phyloP scores from a whole-genome alignment of 2,888 invertebrate species.

The Cosmia trapezina region DNA sequence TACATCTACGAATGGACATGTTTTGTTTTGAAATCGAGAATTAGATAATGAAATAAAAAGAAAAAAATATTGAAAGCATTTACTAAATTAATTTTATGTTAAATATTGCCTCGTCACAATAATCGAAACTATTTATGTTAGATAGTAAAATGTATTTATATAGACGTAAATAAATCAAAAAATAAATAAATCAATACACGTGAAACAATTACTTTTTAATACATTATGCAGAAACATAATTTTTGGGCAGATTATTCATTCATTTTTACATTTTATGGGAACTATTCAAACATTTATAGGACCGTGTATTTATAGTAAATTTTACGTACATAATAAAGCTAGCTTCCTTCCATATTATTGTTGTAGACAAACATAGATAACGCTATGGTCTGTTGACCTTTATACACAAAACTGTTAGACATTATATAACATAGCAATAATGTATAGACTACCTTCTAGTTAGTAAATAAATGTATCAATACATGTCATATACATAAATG shows the following conservation, averaged over 20 bases:
- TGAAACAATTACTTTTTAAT: not conserved
- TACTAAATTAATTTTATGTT: slow-evolving; percentile 16
- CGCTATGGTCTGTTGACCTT: slow-evolving; percentile 8
- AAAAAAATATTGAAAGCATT: slow-evolving; percentile 11
- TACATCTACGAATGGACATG: not conserved
- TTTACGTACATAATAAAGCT: slow-evolving; percentile 13
- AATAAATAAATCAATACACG: no score
- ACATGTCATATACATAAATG: slow-evolving; percentile 6
- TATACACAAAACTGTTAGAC: slow-evolving; percentile 30
- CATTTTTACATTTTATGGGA: no score
- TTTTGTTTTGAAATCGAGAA: slow-evolving; percentile 2
- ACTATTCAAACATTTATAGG: not conserved
- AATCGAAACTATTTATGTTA: slow-evolving; percentile 11
- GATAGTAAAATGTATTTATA: slow-evolving; percentile 24
- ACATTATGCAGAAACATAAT: no score
- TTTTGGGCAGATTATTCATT: no score
- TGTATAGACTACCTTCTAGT: slow-evolving; percentile 4
- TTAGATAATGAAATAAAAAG: not conserved
- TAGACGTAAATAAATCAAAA: no score
- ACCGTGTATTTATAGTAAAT: slow-evolving; percentile 2
- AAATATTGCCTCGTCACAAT: slow-evolving; percentile 3
- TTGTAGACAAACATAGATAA: slow-evolving; percentile 23
- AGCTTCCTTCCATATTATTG: slow-evolving; percentile 11
- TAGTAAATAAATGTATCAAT: slow-evolving; percentile 26
- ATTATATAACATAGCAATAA: slow-evolving; percentile 25